These are phyloP conservation scores for Crotalus viridis DNA, from an alignment of 2,113 vertebrate species.

Conservation along the genomic window DNA sequence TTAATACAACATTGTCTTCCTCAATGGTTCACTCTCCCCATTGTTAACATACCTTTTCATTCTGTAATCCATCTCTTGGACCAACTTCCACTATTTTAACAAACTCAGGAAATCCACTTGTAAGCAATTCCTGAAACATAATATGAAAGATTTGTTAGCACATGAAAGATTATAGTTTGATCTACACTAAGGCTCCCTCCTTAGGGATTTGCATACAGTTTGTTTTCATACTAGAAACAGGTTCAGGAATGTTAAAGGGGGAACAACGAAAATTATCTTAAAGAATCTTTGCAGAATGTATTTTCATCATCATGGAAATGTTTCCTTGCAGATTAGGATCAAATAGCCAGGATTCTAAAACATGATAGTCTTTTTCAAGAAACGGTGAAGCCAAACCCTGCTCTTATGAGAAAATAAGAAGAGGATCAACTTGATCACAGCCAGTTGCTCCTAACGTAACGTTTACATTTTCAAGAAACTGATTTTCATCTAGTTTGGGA, in stretches of 20 bases:
- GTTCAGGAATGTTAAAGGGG: background rate
- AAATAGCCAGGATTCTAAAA: background rate
- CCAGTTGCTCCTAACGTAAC: background rate
- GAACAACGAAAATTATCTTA: background rate
- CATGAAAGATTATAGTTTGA: constrained; percentile 17
- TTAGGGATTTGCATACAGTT: background rate
- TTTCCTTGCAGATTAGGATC: background rate
- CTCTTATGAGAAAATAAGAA: background rate
- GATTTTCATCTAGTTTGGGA: background rate
- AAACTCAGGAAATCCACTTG: constrained; percentile 78
- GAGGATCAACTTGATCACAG: background rate
- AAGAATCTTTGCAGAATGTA: background rate
- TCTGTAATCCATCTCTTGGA: constrained; percentile 93
- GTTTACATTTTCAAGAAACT: constrained; percentile 21
- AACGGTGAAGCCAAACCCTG: background rate
- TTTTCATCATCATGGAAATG: background rate
- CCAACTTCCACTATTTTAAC: constrained; percentile 96
- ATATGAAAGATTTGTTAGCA: constrained; percentile 26
- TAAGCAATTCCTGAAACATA: constrained; percentile 72
- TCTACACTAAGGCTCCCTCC: background rate
- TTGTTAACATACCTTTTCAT: constrained; percentile 84
- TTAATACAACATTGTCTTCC: background rate
- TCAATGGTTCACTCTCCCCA: background rate
- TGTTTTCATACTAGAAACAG: background rate
- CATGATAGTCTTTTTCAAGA: background rate